phyloP scores from a whole-genome alignment of 2,888 invertebrate genomes.

The Coleophora deauratella region DNA sequence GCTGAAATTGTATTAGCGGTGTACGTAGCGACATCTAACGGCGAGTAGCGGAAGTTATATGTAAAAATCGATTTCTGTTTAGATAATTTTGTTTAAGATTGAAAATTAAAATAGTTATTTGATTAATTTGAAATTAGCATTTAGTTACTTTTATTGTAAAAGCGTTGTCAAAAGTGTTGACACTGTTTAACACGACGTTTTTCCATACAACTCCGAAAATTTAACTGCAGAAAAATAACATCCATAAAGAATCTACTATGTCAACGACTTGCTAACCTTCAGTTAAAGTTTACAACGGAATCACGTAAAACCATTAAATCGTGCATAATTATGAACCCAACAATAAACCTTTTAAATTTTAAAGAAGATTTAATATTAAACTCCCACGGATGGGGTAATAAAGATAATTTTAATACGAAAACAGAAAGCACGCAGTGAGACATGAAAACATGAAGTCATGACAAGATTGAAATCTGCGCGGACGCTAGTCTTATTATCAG shows the following conservation, averaged over 20 bases:
- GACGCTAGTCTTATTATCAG: constrained; percentile 56
- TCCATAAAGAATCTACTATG: neutral
- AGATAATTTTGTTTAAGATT: no score
- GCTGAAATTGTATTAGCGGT: no score
- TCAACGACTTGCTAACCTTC: neutral
- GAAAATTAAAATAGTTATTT: no score
- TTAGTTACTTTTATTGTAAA: no score
- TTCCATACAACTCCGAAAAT: no score
- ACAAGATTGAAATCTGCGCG: constrained; percentile 51
- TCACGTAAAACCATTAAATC: constrained; percentile 28
- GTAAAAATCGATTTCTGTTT: no score
- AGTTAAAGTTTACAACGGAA: neutral
- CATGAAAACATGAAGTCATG: constrained; percentile 43
- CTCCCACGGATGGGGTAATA: constrained; percentile 59
- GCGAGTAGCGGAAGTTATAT: no score
- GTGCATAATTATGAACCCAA: constrained; percentile 36
- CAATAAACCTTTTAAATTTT: constrained; percentile 2
- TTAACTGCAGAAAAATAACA: no score
- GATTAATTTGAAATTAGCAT: no score
- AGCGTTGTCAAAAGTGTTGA: no score
- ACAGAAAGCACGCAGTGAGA: constrained; percentile 36
- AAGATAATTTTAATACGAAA: constrained; percentile 64
- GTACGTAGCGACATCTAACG: no score
- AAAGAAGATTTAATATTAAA: constrained; percentile 18
- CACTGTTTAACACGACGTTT: no score